A percentile compares a stretch with the other conserved stretches of the same genome.
These are phyloP conservation scores for Agrotis exclamationis DNA, from an alignment of 2,888 invertebrate genomes.

Conservation along the genomic window DNA sequence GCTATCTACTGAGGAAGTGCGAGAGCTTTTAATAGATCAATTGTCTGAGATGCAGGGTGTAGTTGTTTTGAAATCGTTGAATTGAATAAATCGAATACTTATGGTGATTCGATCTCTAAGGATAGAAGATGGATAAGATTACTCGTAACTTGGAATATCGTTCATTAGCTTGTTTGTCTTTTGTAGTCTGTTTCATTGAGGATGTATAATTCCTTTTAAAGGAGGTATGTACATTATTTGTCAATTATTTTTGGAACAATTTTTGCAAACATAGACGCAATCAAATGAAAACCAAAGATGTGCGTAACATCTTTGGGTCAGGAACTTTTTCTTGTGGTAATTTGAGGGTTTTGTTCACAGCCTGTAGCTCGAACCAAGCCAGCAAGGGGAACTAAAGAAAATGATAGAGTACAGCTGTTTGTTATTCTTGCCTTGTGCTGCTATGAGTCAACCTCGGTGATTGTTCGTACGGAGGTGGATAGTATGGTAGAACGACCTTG, in stretches of 20 bases:
- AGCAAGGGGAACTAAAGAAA: slow-evolving; percentile 27
- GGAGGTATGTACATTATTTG: neutral
- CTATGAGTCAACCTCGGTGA: slow-evolving; percentile 32
- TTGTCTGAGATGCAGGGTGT: slow-evolving; percentile 31
- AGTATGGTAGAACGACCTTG: slow-evolving; percentile 16
- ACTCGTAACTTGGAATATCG: neutral
- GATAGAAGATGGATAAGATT: neutral
- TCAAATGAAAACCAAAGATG: neutral
- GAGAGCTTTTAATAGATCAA: slow-evolving; percentile 52
- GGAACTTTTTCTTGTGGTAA: neutral
- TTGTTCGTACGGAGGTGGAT: slow-evolving; percentile 17
- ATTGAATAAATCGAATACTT: neutral
- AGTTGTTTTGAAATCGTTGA: slow-evolving; percentile 20
- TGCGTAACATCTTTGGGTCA: neutral
- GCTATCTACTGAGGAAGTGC: slow-evolving; percentile 51
- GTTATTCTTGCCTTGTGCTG: slow-evolving; percentile 13
- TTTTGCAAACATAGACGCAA: neutral
- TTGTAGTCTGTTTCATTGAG: neutral
- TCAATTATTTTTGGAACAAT: neutral
- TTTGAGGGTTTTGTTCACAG: neutral
- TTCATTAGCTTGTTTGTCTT: neutral
- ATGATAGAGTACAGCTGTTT: slow-evolving; percentile 26
- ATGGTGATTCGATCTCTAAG: neutral
- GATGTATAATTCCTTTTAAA: no score
- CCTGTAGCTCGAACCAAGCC: slow-evolving; percentile 1